Evolutionary conservation across 1,140 invertebrate species (phyloP).

Genomic region (Ridgeia piscesae): DNA sequence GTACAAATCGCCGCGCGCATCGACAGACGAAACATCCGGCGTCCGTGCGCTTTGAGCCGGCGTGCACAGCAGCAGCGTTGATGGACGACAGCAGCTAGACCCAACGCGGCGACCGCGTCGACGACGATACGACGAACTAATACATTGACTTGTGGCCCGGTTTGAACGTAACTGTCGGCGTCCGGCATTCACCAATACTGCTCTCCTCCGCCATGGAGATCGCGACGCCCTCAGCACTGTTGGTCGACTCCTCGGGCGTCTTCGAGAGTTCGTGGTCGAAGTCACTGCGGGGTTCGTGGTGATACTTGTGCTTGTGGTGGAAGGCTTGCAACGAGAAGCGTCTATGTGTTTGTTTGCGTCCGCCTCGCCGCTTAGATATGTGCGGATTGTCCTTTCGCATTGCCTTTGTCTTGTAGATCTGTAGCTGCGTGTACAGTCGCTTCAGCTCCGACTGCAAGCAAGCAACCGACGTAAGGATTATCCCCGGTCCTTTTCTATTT

Average conservation of each 20-base stretch:
- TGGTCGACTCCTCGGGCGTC: conserved; percentile 61
- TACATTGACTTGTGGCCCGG: conserved; percentile 39
- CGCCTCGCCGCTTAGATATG: conserved; percentile 87
- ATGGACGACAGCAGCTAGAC: background rate
- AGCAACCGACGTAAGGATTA: background rate
- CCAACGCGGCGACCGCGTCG: background rate
- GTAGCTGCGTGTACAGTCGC: conserved; percentile 84
- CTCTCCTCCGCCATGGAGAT: conserved; percentile 46
- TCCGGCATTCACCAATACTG: conserved; percentile 32
- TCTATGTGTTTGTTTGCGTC: conserved; percentile 86
- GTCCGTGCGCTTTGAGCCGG: background rate
- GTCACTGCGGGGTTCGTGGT: conserved; percentile 49
- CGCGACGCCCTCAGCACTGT: conserved; percentile 52
- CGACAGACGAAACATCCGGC: background rate
- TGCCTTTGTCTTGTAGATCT: conserved; percentile 81
- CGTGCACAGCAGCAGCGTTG: background rate
- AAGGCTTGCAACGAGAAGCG: conserved; percentile 77
- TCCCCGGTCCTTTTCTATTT: too few species aligned
- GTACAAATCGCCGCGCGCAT: background rate
- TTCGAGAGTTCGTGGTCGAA: conserved; percentile 55
- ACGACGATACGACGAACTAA: background rate
- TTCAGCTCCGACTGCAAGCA: conserved; percentile 77
- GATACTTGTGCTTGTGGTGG: conserved; percentile 57
- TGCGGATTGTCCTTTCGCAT: conserved; percentile 92
- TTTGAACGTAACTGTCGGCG: conserved; percentile 50